Conservation (phyloP, 1,140 invertebrate genomes). For the Tigriopus japonicus region DNA sequence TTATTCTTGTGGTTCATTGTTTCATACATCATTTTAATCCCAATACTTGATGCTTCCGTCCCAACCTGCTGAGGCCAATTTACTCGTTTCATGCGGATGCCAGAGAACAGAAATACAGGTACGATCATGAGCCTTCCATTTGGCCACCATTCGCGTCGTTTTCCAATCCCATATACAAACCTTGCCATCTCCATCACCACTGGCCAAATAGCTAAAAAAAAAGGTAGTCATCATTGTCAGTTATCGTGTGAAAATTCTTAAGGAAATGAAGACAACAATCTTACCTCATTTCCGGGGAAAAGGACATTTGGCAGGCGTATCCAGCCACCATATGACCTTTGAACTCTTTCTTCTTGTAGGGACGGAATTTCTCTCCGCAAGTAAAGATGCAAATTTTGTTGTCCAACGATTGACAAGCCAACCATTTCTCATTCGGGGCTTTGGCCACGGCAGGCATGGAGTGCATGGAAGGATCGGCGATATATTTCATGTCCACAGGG, state of each 20-base stretch:
- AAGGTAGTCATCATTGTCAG: neutral
- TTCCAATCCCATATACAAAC: constrained; percentile 99
- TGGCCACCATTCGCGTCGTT: constrained; percentile 88
- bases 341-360: constrained; percentile 94
- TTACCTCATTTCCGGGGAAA: constrained; percentile 95
- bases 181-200: constrained; percentile 98
- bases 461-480: constrained; percentile 98
- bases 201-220: constrained; percentile 66
- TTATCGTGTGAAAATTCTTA: too few relatives aligned
- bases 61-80: constrained; percentile 90
- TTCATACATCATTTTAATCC: constrained; percentile 44
- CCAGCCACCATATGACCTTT: constrained; percentile 98
- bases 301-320: constrained; percentile 92
- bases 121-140: constrained; percentile 96
- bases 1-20: too few relatives aligned
- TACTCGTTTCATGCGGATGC: constrained; percentile 97
- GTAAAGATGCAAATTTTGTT: constrained; percentile 98
- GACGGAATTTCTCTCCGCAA: constrained; percentile 86
- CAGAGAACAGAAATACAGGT: constrained; percentile 85
- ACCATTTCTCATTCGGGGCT: constrained; percentile 93
- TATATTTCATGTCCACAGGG: constrained; percentile 99
- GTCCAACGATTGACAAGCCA: constrained; percentile 98
- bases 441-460: constrained; percentile 91
- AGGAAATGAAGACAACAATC: too few relatives aligned
- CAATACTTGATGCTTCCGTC: constrained; percentile 96